Base-by-base conservation (phyloP, 2,797 vertebrate species). In the Arnoldichthys spilopterus region DNA sequence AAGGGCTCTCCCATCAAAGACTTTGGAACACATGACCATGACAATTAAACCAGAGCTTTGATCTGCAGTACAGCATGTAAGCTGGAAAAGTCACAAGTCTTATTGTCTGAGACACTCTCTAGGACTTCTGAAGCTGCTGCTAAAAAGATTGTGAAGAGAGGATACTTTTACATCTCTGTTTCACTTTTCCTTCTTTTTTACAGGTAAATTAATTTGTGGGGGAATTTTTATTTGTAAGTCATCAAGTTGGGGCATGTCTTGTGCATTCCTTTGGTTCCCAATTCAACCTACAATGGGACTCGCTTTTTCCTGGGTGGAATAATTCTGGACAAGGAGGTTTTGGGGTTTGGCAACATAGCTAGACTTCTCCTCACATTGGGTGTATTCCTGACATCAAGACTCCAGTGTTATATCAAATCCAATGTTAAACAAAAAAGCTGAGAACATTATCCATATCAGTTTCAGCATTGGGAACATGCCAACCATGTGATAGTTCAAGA, bases 201-300 rank as follows among this genome's bases (percentile, higher is more conserved):
- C 40, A 63, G 54, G n/a, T 37, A 47, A 78, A 74, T 82, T 63
- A 37, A 78, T 78, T 74, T 67, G 53, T 13, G 24, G 54, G 74
- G 61, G 56, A 82, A 59, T 71, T 66, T 82, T 75, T 76, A 64
- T 49, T 75, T 54, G 30, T 70, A 47, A 11, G 22, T 58, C 24
- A 62, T 70, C 76, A 51, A 59, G 81, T 37, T 76, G 66, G 66
- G 74, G 18, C 76, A 75, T 61, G 81, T 75, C 72, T 54, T 15
- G 28, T 12, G 32, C 59, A 59, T 82, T 66, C 49, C 74, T 62
- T 56, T 40, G 28, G 59, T 71, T n/a, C 75, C 80, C 49, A 9
- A 37, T 78, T 74, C 22, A 54, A 20, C 54, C 75, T 54, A 12
- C 34, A 62, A 53, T 56, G 47, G 34, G 74, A 75, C 74, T 7